A percentile compares a stretch with the other conserved stretches of the same genome.
phyloP scores from a whole-genome alignment of 2,113 vertebrate genomes.

The Cyanoliseus patagonus region DNA sequence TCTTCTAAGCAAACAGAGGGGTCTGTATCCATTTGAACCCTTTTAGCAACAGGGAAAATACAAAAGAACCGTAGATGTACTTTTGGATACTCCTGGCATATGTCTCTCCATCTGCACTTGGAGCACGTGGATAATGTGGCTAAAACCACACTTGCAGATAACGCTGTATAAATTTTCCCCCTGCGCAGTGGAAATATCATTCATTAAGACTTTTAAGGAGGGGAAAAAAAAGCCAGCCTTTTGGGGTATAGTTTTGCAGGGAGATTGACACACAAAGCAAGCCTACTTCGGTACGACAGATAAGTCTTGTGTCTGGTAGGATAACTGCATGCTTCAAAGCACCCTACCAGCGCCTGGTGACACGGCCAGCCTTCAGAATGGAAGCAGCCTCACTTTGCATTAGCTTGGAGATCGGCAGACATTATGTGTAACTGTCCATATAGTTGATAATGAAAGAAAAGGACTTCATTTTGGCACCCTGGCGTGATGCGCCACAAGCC shows the following conservation, averaged over 20 bases:
- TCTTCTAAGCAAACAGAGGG: neutral
- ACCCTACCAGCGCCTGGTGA: neutral
- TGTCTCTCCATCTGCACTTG: neutral
- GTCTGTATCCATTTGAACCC: neutral
- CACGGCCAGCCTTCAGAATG: neutral
- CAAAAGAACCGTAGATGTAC: neutral
- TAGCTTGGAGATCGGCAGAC: neutral
- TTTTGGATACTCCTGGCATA: neutral
- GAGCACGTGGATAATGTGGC: neutral
- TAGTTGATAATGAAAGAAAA: neutral
- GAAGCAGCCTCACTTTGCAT: neutral
- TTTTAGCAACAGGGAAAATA: neutral
- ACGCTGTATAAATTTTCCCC: neutral
- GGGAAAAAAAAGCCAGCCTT: neutral
- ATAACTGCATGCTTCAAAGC: neutral
- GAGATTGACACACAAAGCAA: neutral
- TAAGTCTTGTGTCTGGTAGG: neutral
- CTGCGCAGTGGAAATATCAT: neutral
- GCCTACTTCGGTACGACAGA: accelerated
- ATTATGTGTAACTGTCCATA: neutral
- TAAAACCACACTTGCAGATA: neutral
- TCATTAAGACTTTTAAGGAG: neutral
- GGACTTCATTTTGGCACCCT: neutral
- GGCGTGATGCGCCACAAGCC: neutral
- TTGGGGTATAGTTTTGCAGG: neutral